Evolutionary conservation across 2,113 vertebrate species (phyloP).

Genomic region (Thamnophis sirtalis): DNA sequence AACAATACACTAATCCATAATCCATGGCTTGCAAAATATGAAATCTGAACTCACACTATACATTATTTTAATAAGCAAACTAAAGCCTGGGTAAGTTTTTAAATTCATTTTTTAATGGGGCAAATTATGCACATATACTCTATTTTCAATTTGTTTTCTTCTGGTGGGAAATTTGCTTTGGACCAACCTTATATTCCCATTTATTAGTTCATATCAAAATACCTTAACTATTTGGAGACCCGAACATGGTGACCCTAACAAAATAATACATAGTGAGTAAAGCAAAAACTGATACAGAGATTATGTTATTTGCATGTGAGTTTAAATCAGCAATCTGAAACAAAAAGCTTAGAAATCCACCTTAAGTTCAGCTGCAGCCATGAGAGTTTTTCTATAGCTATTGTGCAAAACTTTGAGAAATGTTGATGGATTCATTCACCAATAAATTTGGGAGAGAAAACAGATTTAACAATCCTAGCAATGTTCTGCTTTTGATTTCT

Average conservation of each 20-base stretch:
- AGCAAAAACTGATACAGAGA: background rate
- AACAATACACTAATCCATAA: background rate
- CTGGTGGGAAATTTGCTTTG: background rate
- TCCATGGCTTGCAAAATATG: background rate
- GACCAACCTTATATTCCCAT: background rate
- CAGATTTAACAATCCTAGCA: slow-evolving; percentile 18
- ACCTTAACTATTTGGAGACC: background rate
- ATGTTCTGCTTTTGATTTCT: slow-evolving; percentile 20
- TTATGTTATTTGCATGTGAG: background rate
- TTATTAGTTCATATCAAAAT: background rate
- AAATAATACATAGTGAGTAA: background rate
- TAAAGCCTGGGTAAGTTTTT: background rate
- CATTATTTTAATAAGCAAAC: background rate
- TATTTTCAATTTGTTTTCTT: background rate
- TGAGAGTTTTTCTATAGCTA: background rate
- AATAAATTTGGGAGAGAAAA: slow-evolving; percentile 20
- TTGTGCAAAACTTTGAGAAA: background rate
- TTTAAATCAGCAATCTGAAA: background rate
- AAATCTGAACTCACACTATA: background rate
- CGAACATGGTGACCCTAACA: background rate
- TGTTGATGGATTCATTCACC: background rate
- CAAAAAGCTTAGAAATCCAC: background rate
- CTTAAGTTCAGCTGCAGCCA: background rate
- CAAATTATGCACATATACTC: background rate
- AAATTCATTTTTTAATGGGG: background rate